Evolutionary conservation across 2,797 vertebrate genomes (phyloP).

Genomic region (Manis pentadactyla): DNA sequence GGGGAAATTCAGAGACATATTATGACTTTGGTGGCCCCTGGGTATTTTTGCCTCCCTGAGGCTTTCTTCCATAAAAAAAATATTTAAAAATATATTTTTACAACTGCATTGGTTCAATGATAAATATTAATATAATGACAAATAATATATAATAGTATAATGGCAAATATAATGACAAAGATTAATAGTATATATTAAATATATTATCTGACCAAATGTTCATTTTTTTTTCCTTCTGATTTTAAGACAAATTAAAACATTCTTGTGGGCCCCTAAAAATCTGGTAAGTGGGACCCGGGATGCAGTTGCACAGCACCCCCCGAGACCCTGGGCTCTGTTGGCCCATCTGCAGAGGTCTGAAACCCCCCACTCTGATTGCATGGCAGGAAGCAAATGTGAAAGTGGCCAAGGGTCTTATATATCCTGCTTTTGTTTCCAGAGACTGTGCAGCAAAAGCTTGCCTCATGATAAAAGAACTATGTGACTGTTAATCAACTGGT

Average conservation of each 20-base stretch:
- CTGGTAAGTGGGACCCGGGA: background rate
- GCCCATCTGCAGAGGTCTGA: background rate
- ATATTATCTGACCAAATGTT: background rate
- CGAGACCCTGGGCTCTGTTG: background rate
- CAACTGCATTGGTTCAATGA: background rate
- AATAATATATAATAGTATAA: no score
- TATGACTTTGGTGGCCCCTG: background rate
- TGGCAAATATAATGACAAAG: no score
- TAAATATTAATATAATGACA: background rate
- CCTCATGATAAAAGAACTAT: background rate
- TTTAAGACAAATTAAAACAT: conserved; percentile 8
- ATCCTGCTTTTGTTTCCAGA: background rate
- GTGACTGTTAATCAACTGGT: background rate
- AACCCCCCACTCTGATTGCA: fast-evolving
- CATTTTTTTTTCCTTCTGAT: background rate
- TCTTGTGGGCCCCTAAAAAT: background rate
- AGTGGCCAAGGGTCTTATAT: fast-evolving
- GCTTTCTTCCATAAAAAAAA: background rate
- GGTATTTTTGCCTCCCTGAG: background rate
- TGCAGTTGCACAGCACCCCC: background rate
- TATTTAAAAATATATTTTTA: background rate
- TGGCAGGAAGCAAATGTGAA: fast-evolving
- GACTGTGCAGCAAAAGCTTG: background rate
- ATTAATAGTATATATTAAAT: background rate
- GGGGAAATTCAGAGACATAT: background rate